Conservation (phyloP, 2,797 vertebrate genomes). For the Paramormyrops hopkinsi region DNA sequence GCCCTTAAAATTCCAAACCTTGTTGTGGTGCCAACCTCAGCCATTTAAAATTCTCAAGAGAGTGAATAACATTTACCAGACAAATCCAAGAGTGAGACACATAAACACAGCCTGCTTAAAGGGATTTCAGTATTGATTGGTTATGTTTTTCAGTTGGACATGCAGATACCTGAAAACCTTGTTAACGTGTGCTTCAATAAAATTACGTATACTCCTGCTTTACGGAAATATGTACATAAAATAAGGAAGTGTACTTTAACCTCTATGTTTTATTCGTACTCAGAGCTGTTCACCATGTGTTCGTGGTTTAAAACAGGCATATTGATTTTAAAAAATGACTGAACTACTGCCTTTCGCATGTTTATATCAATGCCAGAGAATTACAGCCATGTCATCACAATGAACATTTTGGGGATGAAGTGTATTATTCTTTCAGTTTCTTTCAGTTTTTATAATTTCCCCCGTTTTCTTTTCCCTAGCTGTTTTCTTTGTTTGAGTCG, state of each 20-base stretch:
- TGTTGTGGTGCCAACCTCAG: not conserved
- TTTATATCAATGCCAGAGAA: not conserved
- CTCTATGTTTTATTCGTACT: not conserved
- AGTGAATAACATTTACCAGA: not conserved
- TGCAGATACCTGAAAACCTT: not conserved
- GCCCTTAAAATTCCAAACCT: not conserved
- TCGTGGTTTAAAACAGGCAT: not conserved
- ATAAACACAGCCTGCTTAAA: not conserved
- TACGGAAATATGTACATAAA: not conserved
- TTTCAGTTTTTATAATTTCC: not conserved
- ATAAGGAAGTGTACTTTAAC: not conserved
- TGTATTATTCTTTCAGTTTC: not conserved
- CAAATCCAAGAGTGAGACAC: not conserved
- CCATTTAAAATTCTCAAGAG: not conserved
- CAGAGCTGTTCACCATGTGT: not conserved
- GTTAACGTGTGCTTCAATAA: not conserved
- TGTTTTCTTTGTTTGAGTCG: not conserved
- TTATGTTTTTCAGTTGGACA: not conserved
- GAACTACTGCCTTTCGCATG: not conserved
- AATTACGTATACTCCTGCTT: not conserved
- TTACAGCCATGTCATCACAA: not conserved
- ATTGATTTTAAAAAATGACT: not conserved
- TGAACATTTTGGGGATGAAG: not conserved
- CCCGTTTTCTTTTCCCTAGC: not conserved
- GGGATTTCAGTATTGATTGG: not conserved